A percentile compares a stretch with the other conserved stretches of the same genome.
phyloP scores from a whole-genome alignment of 2,888 invertebrate species.

The Clunio marinus region DNA sequence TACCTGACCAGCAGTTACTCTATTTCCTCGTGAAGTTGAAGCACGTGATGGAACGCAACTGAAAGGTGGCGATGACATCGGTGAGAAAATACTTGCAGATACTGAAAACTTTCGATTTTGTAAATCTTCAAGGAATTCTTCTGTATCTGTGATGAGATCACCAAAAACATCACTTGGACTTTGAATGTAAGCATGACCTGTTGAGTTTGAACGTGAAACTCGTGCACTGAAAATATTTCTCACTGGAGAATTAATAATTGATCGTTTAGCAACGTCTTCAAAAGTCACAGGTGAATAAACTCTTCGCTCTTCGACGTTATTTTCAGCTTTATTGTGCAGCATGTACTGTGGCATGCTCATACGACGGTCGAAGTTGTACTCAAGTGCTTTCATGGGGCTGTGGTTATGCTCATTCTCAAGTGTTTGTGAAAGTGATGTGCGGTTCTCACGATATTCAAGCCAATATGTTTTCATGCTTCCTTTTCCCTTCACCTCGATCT shows the following conservation, averaged over 20 bases:
- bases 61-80: constrained; percentile 49
- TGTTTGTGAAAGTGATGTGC: constrained; percentile 39
- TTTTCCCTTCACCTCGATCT: constrained; percentile 87
- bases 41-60: constrained; percentile 45
- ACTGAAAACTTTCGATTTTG: constrained; percentile 48
- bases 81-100: constrained; percentile 43
- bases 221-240: constrained; percentile 52
- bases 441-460: constrained; percentile 67
- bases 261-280: constrained; percentile 74
- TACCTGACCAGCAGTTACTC: constrained; percentile 41
- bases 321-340: constrained; percentile 49
- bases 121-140: constrained; percentile 54
- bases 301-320: constrained; percentile 59
- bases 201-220: constrained; percentile 66
- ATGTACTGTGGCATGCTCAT: constrained; percentile 44
- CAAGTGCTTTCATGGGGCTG: constrained; percentile 40
- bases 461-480: constrained; percentile 88
- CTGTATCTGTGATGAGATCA: constrained; percentile 56
- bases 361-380: constrained; percentile 22
- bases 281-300: constrained; percentile 82
- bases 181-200: constrained; percentile 56
- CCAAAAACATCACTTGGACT: constrained; percentile 59
- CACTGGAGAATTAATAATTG: constrained; percentile 72
- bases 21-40: neutral
- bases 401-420: constrained; percentile 42